Evolutionary conservation across 2,797 vertebrate genomes (phyloP).

Genomic region (Myotis findleyi): DNA sequence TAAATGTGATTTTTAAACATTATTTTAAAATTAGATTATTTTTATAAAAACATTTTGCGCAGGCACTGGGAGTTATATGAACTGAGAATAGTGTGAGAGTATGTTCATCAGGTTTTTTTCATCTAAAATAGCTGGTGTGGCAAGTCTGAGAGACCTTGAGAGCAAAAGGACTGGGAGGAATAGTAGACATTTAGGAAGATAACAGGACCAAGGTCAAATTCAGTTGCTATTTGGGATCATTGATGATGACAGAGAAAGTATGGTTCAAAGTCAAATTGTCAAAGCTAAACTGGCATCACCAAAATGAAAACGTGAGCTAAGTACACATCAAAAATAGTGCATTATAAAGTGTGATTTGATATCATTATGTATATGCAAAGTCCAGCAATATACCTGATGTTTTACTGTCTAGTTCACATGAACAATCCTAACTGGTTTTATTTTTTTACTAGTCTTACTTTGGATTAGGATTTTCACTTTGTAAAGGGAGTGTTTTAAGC

Average conservation of each 20-base stretch:
- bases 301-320: slow-evolving; percentile 1
- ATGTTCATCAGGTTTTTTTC: neutral
- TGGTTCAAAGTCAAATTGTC: neutral
- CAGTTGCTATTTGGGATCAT: neutral
- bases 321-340: neutral
- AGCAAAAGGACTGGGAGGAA: neutral
- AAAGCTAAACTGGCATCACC: neutral
- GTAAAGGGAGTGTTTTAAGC: neutral
- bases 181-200: neutral
- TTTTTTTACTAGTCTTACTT: neutral
- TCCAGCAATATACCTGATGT: neutral
- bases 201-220: neutral
- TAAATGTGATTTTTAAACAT: slow-evolving; percentile 54
- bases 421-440: neutral
- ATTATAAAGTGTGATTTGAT: neutral
- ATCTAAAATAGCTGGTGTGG: neutral
- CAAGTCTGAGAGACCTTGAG: neutral
- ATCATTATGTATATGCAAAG: neutral
- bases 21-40: slow-evolving; percentile 60
- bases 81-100: neutral
- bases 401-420: neutral
- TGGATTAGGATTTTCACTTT: neutral
- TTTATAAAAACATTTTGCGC: slow-evolving; percentile 9
- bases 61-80: neutral
- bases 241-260: neutral